These are phyloP conservation scores for Leptestheria dahalacensis DNA, from an alignment of 1,140 invertebrate species.

Conservation along the genomic window DNA sequence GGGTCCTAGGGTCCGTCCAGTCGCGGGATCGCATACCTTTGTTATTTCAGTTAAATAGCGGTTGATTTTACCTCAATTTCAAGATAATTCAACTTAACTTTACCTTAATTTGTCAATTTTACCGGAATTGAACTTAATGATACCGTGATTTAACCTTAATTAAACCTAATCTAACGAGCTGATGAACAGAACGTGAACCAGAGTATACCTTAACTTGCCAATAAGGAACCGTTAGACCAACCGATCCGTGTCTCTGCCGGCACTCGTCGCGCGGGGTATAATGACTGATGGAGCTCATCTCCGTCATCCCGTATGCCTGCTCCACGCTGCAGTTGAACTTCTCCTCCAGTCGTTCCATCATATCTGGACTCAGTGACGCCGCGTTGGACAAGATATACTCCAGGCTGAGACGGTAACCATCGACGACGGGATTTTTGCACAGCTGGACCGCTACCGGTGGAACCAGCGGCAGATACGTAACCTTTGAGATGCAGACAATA, in stretches of 20 bases:
- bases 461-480: conserved; percentile 41
- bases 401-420: conserved; percentile 42
- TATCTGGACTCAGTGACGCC: conserved; percentile 34
- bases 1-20: conserved; percentile 39
- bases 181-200: too few species aligned
- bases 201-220: conserved; percentile 15
- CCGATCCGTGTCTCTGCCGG: background rate
- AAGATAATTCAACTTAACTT: too few species aligned
- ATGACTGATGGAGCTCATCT: background rate
- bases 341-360: conserved; percentile 23
- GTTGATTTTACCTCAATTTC: too few species aligned
- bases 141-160: too few species aligned
- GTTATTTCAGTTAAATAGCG: background rate
- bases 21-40: conserved; percentile 43
- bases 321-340: conserved; percentile 1
- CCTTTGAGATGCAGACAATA: conserved; percentile 22
- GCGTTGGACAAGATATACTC: conserved; percentile 41
- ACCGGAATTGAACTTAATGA: too few species aligned
- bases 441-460: conserved; percentile 47
- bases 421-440: conserved; percentile 43
- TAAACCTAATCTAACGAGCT: too few species aligned
- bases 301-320: conserved; percentile 15
- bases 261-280: background rate
- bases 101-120: too few species aligned
- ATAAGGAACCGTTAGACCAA: conserved; percentile 4